phyloP scores from a whole-genome alignment of 2,888 invertebrate species.

The Cybosia mesomella region DNA sequence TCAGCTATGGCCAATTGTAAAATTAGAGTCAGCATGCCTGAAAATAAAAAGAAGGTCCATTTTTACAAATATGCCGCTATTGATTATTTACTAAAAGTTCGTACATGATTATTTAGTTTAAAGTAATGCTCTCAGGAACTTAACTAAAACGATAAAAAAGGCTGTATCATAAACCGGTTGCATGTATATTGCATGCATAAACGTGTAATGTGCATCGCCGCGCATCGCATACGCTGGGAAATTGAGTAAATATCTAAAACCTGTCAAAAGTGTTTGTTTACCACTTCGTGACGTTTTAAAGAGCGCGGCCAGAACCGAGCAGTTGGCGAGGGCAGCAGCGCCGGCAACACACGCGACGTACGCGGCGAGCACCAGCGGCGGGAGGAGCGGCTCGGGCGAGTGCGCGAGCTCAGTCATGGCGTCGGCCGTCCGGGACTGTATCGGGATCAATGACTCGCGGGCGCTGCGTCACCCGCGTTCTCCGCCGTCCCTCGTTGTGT shows the following conservation, averaged over 20 bases:
- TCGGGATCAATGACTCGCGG: slow-evolving; percentile 84
- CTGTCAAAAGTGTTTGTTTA: slow-evolving; percentile 54
- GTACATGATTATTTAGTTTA: neutral
- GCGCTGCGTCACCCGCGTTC: slow-evolving; percentile 77
- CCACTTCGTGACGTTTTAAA: slow-evolving; percentile 81
- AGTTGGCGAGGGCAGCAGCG: slow-evolving; percentile 79
- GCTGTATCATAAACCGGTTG: neutral
- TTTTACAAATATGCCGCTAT: neutral
- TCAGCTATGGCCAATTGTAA: slow-evolving; percentile 86
- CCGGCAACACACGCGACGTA: slow-evolving; percentile 76
- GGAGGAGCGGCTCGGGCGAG: slow-evolving; percentile 67
- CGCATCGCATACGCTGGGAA: neutral
- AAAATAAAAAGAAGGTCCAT: slow-evolving; percentile 53
- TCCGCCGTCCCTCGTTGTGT: slow-evolving; percentile 73
- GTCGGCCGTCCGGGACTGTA: slow-evolving; percentile 78
- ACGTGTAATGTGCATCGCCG: neutral
- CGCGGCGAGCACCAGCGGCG: slow-evolving; percentile 72
- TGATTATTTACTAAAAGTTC: neutral
- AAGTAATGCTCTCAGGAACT: neutral
- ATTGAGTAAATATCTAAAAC: slow-evolving; percentile 11
- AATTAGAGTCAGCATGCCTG: slow-evolving; percentile 84
- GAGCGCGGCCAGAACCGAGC: slow-evolving; percentile 76
- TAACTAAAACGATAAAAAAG: slow-evolving; percentile 3
- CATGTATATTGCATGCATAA: neutral
- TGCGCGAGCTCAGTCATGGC: slow-evolving; percentile 73